Base-by-base conservation (phyloP, 92 coral and sea anemone genomes). In the Zoanthus sociatus region DNA sequence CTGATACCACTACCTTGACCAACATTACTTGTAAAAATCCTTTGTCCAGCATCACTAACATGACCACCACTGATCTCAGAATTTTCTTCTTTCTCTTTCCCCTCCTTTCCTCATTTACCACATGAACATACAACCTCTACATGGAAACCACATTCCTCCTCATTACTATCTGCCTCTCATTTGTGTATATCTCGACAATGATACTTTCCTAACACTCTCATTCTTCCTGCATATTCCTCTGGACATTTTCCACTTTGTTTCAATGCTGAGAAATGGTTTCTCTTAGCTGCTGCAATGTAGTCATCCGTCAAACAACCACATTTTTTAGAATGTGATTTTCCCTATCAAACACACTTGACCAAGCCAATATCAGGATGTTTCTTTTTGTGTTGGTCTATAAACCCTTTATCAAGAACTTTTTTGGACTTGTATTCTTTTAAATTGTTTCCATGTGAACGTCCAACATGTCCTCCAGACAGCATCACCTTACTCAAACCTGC, bases 161-260 rank as follows among this genome's bases (percentile, higher is more conserved):
- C 83, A 17, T 77, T 73, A 12, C 84, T 92, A 12, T 51, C 84
- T 32, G 58, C 88, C 3, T 58, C 84, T 91, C 91, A 88, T 37
- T 21, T 56, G 61, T 91, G 93, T 10, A 87, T 78, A 71, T 83
- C 81, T n/a, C 83, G 16, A 1, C 64, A 51, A 56, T 91, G 93
- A 56, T 91, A 88, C 45, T 87, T 66, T 8, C 77, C 70, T 9
- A 84, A 68, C 2, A 55, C 89, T 10, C 85, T 66, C 74, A 84
- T 68, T 18, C 82, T 55, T 30, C 86, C n/a, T 2, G 91, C 91
- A 88, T 88, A 88, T n/a, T 91, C 89, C 10, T 76, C 45, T 1
- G 88, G 70, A 33, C 55, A n/a, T 12, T 20, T 21, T 3, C 90
- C 79, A 75, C 79, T 75, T 75, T 75, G 63, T 46, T 75, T 75